Percentiles rank a stretch among this genome's conserved stretches.
phyloP scores from a whole-genome alignment of 2,888 invertebrate species.

The Sepiola atlantica region DNA sequence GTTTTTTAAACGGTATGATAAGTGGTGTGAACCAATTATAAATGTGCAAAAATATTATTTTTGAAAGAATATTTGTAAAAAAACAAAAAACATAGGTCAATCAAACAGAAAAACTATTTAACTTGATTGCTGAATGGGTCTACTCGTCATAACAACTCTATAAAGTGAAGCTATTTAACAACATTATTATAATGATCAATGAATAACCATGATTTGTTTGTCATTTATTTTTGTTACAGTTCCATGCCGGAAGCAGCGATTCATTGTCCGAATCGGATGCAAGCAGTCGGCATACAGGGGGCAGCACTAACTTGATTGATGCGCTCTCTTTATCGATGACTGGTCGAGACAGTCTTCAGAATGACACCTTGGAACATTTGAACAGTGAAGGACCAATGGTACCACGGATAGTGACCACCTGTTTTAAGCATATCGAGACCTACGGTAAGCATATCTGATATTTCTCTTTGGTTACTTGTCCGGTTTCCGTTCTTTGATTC shows the following conservation, averaged over 20 bases:
- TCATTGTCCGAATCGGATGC: conserved; percentile 70
- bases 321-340: conserved; percentile 66
- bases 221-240: conserved; percentile 54
- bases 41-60: no score
- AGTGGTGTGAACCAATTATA: no score
- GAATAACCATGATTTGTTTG: background rate
- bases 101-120: no score
- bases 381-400: conserved; percentile 76
- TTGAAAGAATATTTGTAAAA: no score
- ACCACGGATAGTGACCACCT: conserved; percentile 85
- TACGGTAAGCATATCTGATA: conserved; percentile 79
- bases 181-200: no score
- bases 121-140: no score
- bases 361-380: conserved; percentile 55
- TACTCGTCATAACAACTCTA: no score
- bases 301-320: conserved; percentile 66
- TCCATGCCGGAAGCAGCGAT: conserved; percentile 66
- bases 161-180: no score
- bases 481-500: no score
- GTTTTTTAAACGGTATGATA: no score
- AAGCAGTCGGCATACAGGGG: conserved; percentile 58
- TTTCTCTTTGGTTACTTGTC: background rate
- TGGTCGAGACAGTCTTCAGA: conserved; percentile 55
- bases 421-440: conserved; percentile 86
- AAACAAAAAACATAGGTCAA: no score